Evolutionary conservation across 1,140 invertebrate genomes (phyloP).

Genomic region (Drosophila persimilis): DNA sequence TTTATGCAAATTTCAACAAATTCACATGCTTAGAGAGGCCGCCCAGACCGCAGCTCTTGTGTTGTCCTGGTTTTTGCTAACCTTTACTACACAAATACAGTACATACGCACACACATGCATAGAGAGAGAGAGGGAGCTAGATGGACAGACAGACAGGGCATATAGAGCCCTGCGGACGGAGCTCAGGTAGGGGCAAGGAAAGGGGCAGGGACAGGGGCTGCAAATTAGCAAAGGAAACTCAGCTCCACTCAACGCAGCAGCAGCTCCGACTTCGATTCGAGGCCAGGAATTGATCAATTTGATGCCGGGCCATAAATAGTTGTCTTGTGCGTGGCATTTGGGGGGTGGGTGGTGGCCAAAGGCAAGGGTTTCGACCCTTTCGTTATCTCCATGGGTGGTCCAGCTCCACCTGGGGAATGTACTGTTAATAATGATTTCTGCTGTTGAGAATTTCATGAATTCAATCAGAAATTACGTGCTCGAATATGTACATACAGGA

Average conservation of each 20-base stretch:
- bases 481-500: not conserved
- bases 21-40: conserved; percentile 39
- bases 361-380: conserved; percentile 29
- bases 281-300: conserved; percentile 32
- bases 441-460: conserved; percentile 21
- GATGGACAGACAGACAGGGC: not conserved
- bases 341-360: too few species aligned
- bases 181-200: conserved; percentile 4
- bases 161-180: too few species aligned
- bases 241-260: conserved; percentile 3
- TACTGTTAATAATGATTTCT: conserved; percentile 33
- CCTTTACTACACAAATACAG: conserved; percentile 18
- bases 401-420: conserved; percentile 10
- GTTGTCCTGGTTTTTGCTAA: conserved; percentile 12
- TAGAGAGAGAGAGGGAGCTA: not conserved
- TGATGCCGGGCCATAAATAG: conserved; percentile 38
- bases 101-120: not conserved
- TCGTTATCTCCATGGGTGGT: conserved; percentile 14
- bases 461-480: conserved; percentile 30
- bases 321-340: not conserved
- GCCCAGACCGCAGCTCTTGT: conserved; percentile 44
- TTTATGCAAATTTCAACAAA: conserved; percentile 73
- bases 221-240: conserved; percentile 44
- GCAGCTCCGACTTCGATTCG: too few species aligned
- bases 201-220: conserved; percentile 29